Conservation (phyloP, 2,888 invertebrate genomes). For the Erannis defoliaria region DNA sequence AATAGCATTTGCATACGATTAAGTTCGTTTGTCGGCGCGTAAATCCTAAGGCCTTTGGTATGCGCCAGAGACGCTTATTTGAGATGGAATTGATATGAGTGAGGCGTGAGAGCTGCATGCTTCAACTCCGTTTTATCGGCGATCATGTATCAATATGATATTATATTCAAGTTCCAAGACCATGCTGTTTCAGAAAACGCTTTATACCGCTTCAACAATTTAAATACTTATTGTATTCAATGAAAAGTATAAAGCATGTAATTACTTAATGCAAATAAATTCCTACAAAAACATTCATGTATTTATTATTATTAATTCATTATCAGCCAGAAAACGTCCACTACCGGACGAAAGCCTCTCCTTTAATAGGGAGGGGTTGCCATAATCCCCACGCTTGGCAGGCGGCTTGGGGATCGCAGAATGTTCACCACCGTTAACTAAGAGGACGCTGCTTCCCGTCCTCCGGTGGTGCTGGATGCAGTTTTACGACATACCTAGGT, state of each 20-base stretch:
- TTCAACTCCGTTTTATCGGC: constrained; percentile 63
- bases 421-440: too few relatives aligned
- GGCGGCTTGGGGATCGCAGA: too few relatives aligned
- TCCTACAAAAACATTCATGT: too few relatives aligned
- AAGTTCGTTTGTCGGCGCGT: constrained; percentile 50
- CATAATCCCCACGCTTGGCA: too few relatives aligned
- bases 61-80: constrained; percentile 67
- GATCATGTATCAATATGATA: neutral
- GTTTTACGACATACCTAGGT: too few relatives aligned
- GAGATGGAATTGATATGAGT: constrained; percentile 73
- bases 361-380: too few relatives aligned
- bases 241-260: neutral
- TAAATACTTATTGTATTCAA: neutral
- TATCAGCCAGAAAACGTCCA: too few relatives aligned
- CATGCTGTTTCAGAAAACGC: neutral
- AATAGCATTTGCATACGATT: constrained; percentile 47
- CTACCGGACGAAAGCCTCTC: too few relatives aligned
- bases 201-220: too few relatives aligned
- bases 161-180: neutral
- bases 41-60: constrained; percentile 62
- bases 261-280: constrained; percentile 19
- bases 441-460: too few relatives aligned
- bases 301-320: too few relatives aligned
- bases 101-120: constrained; percentile 68
- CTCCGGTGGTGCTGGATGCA: too few relatives aligned